Evolutionary conservation across 2,113 vertebrate genomes (phyloP).

Genomic region (Bubo scandiacus): DNA sequence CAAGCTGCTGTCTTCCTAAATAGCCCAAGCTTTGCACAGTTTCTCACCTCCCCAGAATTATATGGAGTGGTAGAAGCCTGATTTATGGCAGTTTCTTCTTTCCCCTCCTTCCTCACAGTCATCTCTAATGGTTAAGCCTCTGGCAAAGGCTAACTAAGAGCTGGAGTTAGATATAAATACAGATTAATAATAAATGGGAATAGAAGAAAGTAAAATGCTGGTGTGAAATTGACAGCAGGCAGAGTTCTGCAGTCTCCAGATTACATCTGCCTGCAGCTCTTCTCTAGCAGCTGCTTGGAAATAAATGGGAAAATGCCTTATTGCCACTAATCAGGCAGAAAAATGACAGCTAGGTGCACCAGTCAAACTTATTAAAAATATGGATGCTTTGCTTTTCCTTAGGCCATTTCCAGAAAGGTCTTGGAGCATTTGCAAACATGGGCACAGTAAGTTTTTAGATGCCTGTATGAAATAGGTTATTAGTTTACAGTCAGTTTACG

Average conservation of each 20-base stretch:
- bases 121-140: conserved; percentile 43
- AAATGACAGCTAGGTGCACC: neutral
- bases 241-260: conserved; percentile 1
- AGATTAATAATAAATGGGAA: conserved; percentile 71
- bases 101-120: neutral
- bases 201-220: conserved; percentile 24
- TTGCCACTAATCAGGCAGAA: neutral
- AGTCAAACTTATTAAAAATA: neutral
- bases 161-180: conserved; percentile 66
- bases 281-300: conserved; percentile 40
- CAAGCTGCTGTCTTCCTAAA: neutral
- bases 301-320: neutral
- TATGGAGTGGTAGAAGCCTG: neutral
- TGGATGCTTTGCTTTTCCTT: neutral
- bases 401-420: neutral
- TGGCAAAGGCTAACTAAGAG: conserved; percentile 44
- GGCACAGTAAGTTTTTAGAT: neutral
- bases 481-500: neutral
- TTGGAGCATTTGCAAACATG: neutral
- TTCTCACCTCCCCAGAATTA: neutral
- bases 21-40: neutral
- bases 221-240: conserved; percentile 18
- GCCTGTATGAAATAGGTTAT: neutral
- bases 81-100: conserved; percentile 2
- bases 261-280: conserved; percentile 22